phyloP scores from a whole-genome alignment of 2,797 vertebrate species.

The Malurus splendens region DNA sequence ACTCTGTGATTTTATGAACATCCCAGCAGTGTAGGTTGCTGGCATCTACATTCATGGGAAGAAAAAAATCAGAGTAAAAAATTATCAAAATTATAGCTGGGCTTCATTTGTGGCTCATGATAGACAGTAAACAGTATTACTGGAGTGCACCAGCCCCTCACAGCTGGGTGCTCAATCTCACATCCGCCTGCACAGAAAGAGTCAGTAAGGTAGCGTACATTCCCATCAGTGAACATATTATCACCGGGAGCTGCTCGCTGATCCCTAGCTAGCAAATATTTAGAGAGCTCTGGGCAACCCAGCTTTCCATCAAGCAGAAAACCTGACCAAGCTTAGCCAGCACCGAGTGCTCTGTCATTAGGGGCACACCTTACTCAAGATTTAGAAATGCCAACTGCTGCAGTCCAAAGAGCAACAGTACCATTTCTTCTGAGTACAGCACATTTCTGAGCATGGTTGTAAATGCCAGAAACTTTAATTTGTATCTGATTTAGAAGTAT shows the following conservation, averaged over 20 bases:
- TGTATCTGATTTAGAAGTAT: not conserved
- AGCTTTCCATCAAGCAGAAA: not conserved
- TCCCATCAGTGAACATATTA: not conserved
- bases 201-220: fast-evolving
- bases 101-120: not conserved
- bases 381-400: not conserved
- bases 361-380: not conserved
- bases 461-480: not conserved
- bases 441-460: not conserved
- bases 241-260: fast-evolving
- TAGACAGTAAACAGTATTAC: not conserved
- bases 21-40: not conserved
- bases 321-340: not conserved
- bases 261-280: not conserved
- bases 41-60: not conserved
- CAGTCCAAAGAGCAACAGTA: not conserved
- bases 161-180: not conserved
- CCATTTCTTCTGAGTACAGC: not conserved
- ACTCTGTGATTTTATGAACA: not conserved
- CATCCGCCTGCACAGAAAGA: not conserved
- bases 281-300: not conserved
- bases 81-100: not conserved
- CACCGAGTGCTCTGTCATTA: not conserved
- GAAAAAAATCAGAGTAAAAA: not conserved
- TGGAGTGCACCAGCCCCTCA: not conserved